phyloP scores from a whole-genome alignment of 2,113 vertebrate species.

The Zosterops japonicus region DNA sequence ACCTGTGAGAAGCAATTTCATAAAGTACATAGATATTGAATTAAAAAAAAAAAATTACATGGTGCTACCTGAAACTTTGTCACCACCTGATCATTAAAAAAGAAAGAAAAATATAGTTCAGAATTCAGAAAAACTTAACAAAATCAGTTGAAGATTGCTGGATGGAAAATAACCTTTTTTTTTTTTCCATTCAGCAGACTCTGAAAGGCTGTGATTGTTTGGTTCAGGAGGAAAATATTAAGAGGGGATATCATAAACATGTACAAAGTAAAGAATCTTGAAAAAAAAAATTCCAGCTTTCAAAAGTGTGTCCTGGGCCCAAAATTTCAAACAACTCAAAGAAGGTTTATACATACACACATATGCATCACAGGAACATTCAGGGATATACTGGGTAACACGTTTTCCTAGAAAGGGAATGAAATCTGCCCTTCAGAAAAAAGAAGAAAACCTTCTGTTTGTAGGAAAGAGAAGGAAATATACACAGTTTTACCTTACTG shows the following conservation, averaged over 20 bases:
- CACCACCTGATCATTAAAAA: neutral
- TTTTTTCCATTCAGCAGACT: neutral
- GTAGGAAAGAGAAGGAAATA: neutral
- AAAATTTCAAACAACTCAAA: neutral
- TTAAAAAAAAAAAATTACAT: neutral
- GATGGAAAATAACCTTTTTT: neutral
- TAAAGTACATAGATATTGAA: neutral
- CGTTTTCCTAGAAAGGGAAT: neutral
- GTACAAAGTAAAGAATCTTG: neutral
- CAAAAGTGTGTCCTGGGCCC: rapidly evolving
- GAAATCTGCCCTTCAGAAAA: neutral
- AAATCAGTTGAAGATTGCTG: neutral
- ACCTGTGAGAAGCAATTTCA: neutral
- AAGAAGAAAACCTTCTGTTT: neutral
- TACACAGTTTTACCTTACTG: neutral
- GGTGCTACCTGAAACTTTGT: neutral
- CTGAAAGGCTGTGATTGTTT: neutral
- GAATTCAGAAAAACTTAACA: neutral
- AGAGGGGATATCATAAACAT: neutral
- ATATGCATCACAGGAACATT: neutral
- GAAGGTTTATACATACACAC: neutral
- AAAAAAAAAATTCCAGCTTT: neutral
- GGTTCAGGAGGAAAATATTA: neutral
- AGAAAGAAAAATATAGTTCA: neutral
- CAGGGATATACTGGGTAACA: neutral